Evolutionary conservation across 2,797 vertebrate species (phyloP), one percentile per base, ranked within the genome.

Genomic region (Epinephelus malabaricus): DNA sequence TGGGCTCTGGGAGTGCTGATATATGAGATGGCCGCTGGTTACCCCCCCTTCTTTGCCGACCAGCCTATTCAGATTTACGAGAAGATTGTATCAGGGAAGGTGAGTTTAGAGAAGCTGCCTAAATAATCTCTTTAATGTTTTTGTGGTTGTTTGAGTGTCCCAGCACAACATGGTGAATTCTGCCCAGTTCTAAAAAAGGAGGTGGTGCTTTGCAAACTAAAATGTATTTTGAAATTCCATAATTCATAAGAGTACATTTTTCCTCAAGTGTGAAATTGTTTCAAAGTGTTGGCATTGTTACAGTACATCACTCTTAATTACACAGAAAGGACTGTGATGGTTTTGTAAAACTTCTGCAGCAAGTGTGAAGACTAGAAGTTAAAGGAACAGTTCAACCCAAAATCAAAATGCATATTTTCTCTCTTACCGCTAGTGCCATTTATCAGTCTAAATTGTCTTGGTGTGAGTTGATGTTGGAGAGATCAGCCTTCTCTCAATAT

Each of bases 21-120:
- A 92, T 98, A 98, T 79, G 98, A 99, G 95, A 99, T 99, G 98
- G 98, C 98, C 73, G 98, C 98, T 82, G 98, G 98, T 80, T 98
- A 98, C 84, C 97, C 97, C 0, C 97, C 97, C 5, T 98, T 98
- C 94, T 98, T 98, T 63, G 97, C 97, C 3, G 97, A 98, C 93
- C 97, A 98, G 95, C 97, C 97, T 65, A 98, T 98, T 92, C 97
- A 98, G 94, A 98, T 98, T 94, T 98, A 98, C 1, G 97, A 98
- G 94, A 98, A 98, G 95, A 98, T 98, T 84, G 97, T 98, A 94
- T 98, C 97, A 65, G 97, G 97, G 88, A 98, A 98, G 97, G 97
- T 97, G 86, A 94, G 95, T 84, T 67, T 13, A 54, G 3, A 23
- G n/a, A 49, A 51, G 10, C 9, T 25, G 50, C 34, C 38, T n/a